Base-by-base conservation (phyloP, 2,888 invertebrate species). In the Uloborus plumipes region DNA sequence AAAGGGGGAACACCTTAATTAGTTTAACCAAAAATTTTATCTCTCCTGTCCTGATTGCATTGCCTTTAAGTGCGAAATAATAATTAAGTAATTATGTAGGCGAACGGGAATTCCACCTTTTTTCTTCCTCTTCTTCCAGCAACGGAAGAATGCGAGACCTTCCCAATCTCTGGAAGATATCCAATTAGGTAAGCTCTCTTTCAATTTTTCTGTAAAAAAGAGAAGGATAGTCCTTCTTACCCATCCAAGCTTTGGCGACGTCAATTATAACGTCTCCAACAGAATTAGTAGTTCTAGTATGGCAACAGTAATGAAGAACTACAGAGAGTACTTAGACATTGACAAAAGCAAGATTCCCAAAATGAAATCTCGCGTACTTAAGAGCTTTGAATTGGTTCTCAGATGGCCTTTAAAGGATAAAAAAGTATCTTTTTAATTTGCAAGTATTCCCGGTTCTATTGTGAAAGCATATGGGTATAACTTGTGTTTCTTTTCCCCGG, bases 21-120 rank as follows among this genome's bases (percentile, higher is more conserved):
- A 81, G 80, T 81, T 81, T 74, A 81, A 81, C 80, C 80, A 81
- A 74, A 81, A 81, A 81, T 74, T 81, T 74, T 75, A 81, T 81
- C 80, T 74, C 67, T 69, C 55, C 9, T 15, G 26, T 26, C 69
- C n/a, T 70, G 80, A 81, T 81, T 81, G 70, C 80, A 81, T 81
- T 81, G 67, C 62, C 74, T 70, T 74, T 74, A 81, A 81, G 80
- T 74, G 80, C 80, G 80, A 81, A 81, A 81, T 81, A 81, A 81
- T 74, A 81, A 81, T 81, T 74, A 81, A 81, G 80, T 81, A 81
- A 81, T 81, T 81, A 81, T 81, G 64, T 75, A 70, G 69, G 51
- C 64, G 77, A 70, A 81, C 61, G 69, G 74, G 59, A 70, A 74
- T 69, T 58, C 58, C 49, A 16, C 14, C 47, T 55, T 65, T 39